Base-by-base conservation (phyloP, 1,140 invertebrate species). In the Charaxes varanes region DNA sequence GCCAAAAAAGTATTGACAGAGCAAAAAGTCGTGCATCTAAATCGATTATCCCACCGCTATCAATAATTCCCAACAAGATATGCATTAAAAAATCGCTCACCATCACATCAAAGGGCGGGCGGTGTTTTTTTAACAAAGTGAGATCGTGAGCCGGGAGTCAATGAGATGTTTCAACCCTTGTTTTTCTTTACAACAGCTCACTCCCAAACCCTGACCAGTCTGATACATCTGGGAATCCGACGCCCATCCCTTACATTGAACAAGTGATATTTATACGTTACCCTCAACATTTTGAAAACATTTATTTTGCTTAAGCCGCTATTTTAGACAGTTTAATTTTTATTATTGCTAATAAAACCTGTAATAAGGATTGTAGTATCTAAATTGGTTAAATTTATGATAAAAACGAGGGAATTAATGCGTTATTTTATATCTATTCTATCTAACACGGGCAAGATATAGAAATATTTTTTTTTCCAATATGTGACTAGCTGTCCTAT, bases 31-130 rank as follows among this genome's bases (percentile, higher is more conserved):
- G 16, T 31, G 15, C 13, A 24, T 11, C 12, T 18, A 33, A 45
- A 36, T 33, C 24, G 42, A 45, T 45, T 38, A 45, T 18, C 11
- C 16, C 7, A 27, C n/a, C 44, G 59, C 51, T 57, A 77, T 74
- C 65, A 72, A 74, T 74, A 74, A 72, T 70, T 68, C 67, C 43
- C 22, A 56, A 56, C 55, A 38, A 46, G 40, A 46, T 60, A 62
- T 66, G 59, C 59, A 66, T 66, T 66, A 62, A 66, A 65, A 65
- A 66, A 54, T 54, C 62, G 49, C 43, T 42, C 42, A 38, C 24
- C 52, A 49, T 19, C 40, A 54, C 41, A 62, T 62, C 59, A 66
- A 66, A 66, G 56, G 59, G 41, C 38, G 45, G 19, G 33, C 35
- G 51, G 41, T 62, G 59, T 66, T 66, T 66, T 61, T 46, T 56